Evolutionary conservation across 2,113 vertebrate genomes (phyloP).

Genomic region (Notarius lentiginosus): DNA sequence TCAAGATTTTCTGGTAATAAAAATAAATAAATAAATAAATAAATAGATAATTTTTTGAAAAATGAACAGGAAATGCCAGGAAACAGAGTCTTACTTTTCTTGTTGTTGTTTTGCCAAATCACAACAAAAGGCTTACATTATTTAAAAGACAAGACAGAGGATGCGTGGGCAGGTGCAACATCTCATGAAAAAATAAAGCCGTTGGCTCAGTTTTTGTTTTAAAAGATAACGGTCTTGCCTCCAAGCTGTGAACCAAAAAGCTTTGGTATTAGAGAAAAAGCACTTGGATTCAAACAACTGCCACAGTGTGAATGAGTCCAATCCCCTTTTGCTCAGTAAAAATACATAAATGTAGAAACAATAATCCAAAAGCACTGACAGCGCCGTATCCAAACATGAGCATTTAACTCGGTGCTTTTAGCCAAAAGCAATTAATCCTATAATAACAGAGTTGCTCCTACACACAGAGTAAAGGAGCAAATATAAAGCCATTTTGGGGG

Average conservation of each 20-base stretch:
- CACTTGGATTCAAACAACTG: neutral
- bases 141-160: conserved; percentile 22
- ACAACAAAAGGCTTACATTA: conserved; percentile 17
- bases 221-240: conserved; percentile 4
- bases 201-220: conserved; percentile 21
- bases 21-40: neutral
- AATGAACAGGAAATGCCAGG: conserved; percentile 4
- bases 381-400: conserved; percentile 14
- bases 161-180: neutral
- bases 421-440: conserved; percentile 53
- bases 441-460: conserved; percentile 56
- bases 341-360: neutral
- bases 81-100: conserved; percentile 7
- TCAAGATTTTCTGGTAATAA: neutral
- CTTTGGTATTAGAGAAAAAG: neutral
- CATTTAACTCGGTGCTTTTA: conserved; percentile 51
- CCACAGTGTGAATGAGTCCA: neutral
- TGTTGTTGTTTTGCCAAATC: conserved; percentile 8
- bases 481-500: conserved; percentile 49
- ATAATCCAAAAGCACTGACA: neutral
- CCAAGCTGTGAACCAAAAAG: neutral
- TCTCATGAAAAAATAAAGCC: conserved; percentile 3
- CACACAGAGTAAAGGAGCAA: conserved; percentile 55
- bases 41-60: neutral
- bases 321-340: neutral